A percentile compares a stretch with the other conserved stretches of the same genome.
Conservation (phyloP, 2,888 invertebrate species). For the Choreutis nemorana region DNA sequence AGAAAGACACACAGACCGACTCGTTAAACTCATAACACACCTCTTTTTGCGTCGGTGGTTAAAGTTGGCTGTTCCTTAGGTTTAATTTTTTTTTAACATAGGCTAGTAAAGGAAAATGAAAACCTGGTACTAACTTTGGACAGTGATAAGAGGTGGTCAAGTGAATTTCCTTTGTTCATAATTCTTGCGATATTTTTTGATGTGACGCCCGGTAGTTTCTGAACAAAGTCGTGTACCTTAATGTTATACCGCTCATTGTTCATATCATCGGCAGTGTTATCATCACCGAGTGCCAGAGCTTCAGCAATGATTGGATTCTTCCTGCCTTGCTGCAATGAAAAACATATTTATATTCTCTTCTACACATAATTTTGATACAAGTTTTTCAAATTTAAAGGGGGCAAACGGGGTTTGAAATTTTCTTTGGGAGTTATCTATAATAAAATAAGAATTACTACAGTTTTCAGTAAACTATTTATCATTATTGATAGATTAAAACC, state of each 20-base stretch:
- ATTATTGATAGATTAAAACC: too few relatives aligned
- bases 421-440: neutral
- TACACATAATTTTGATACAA: constrained; percentile 1
- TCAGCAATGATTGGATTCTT: constrained; percentile 79
- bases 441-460: too few relatives aligned
- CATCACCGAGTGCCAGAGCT: constrained; percentile 77
- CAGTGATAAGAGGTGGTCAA: constrained; percentile 70
- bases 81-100: too few relatives aligned
- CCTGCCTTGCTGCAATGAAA: constrained; percentile 72
- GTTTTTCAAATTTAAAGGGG: neutral
- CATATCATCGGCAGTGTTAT: constrained; percentile 69
- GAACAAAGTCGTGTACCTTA: constrained; percentile 79
- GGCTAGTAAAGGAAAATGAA: too few relatives aligned
- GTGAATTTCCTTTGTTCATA: constrained; percentile 75
- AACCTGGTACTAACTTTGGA: constrained; percentile 50
- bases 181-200: constrained; percentile 83
- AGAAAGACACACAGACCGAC: too few relatives aligned
- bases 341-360: constrained; percentile 5
- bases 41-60: too few relatives aligned
- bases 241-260: constrained; percentile 73
- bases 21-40: too few relatives aligned
- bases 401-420: neutral
- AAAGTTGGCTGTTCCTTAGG: too few relatives aligned
- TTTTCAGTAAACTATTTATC: too few relatives aligned
- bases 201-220: constrained; percentile 87